A percentile compares a stretch with the other conserved stretches of the same genome.
Evolutionary conservation across 2,113 vertebrate species (phyloP).

Genomic region (Takifugu flavidus): DNA sequence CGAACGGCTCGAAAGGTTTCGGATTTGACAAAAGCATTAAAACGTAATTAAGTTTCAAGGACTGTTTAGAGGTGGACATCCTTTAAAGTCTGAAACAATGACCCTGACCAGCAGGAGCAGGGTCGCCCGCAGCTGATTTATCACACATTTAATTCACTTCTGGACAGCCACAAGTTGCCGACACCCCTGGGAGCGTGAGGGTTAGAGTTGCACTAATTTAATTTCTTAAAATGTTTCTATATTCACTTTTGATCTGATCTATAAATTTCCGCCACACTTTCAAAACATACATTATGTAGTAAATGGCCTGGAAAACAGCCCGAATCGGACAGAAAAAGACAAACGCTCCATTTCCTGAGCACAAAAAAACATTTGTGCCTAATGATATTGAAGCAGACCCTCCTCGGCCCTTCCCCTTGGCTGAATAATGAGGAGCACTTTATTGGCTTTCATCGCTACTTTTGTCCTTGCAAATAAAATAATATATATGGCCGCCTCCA

Average conservation of each 20-base stretch:
- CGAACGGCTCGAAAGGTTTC: background rate
- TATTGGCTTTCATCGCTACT: constrained; percentile 65
- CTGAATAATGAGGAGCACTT: constrained; percentile 73
- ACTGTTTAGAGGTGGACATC: constrained; percentile 29
- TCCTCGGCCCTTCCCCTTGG: constrained; percentile 52
- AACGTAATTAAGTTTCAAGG: constrained; percentile 48
- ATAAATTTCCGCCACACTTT: constrained; percentile 12
- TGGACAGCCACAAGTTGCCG: constrained; percentile 63
- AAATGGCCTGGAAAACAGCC: background rate
- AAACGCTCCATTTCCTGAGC: constrained; percentile 4
- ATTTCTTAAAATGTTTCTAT: constrained; percentile 30
- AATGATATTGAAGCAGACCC: constrained; percentile 60
- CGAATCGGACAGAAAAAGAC: background rate
- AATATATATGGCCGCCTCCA: constrained; percentile 73
- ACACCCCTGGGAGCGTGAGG: constrained; percentile 48
- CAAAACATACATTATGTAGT: background rate
- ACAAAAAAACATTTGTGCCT: constrained; percentile 47
- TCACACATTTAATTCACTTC: constrained; percentile 66
- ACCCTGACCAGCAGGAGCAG: constrained; percentile 38
- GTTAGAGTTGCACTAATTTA: constrained; percentile 23
- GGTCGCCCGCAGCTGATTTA: constrained; percentile 49
- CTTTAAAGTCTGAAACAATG: constrained; percentile 31
- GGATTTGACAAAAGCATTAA: constrained; percentile 23
- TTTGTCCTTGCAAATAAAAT: constrained; percentile 80
- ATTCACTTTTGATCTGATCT: constrained; percentile 4